A percentile compares a stretch with the other conserved stretches of the same genome.
These are phyloP conservation scores for Acrocera orbiculus DNA, from an alignment of 2,888 invertebrate species.

Conservation along the genomic window DNA sequence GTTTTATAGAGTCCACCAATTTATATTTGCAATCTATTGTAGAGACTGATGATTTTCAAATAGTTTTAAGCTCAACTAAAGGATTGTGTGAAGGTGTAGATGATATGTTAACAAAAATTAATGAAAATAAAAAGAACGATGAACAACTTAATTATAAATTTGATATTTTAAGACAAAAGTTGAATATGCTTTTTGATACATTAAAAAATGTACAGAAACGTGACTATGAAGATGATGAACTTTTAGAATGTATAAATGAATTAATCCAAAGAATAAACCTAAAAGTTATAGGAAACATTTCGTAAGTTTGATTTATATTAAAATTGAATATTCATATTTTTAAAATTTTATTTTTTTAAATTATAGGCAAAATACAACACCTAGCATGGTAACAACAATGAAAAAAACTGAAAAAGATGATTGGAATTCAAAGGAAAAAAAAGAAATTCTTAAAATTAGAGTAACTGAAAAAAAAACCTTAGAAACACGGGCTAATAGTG, in stretches of 20 bases:
- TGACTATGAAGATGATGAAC: constrained; percentile 25
- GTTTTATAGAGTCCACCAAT: constrained; percentile 61
- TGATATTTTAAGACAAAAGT: constrained; percentile 51
- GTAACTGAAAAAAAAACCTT: constrained; percentile 40
- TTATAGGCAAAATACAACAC: neutral
- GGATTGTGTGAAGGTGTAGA: constrained; percentile 62
- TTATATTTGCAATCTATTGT: constrained; percentile 72
- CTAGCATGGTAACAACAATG: constrained; percentile 27
- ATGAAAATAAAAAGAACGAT: constrained; percentile 41
- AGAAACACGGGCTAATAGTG: constrained; percentile 55
- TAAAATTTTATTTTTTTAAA: neutral
- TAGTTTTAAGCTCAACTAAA: constrained; percentile 54
- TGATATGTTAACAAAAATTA: constrained; percentile 48
- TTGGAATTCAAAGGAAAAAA: constrained; percentile 32
- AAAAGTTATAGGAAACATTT: no score
- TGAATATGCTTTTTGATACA: constrained; percentile 53
- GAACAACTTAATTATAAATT: constrained; percentile 48
- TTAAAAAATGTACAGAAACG: constrained; percentile 48
- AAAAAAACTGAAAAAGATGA: constrained; percentile 38
- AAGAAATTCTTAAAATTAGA: constrained; percentile 27
- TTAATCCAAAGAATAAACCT: no score
- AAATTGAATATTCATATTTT: neutral
- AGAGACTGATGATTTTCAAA: constrained; percentile 58
- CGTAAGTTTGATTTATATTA: no score
- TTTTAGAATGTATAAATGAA: constrained; percentile 22